Evolutionary conservation across 1,140 invertebrate species (phyloP), one percentile per base, ranked within the genome.

Genomic region (Asobara japonica): DNA sequence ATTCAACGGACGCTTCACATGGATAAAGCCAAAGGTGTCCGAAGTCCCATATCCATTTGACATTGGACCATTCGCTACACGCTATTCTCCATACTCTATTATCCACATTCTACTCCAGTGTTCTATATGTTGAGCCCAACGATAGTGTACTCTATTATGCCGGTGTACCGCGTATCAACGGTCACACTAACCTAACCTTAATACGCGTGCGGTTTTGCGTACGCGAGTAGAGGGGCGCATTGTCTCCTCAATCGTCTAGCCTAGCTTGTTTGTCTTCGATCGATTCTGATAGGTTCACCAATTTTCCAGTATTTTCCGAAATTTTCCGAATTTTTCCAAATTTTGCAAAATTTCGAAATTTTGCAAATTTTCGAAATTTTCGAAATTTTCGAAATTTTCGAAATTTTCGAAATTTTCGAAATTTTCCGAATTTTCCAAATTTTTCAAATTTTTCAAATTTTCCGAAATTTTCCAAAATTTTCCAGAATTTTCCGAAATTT

Each of bases 21-120:
- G 25, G 38, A 41, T 38, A 51, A 69, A 5, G 22, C 30, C 13
- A 5, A 62, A 30, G 60, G 29, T 31, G 31, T 16, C 27, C 29
- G 31, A 62, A 62, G 29, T 56, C 60, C 36, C 31, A 60, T 66
- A 65, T 30, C 38, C 61, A 72, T 65, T 72, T 30, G 70, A 72
- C 70, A 72, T 72, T 62, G n/a, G 51, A 31, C 60, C 29, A 62
- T 81, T 82, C 73, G 78, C 80, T 79, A 74, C 79, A 79, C 79
- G 76, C 82, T 81, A 85, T 84, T 84, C 81, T 83, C 80, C 81
- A 82, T 83, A 86, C 84, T 87, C 84, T 80, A 87, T 87, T 87
- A 85, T 86, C 83, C 78, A 78, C 81, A 82, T 81, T 85, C 83
- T 82, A 83, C 81, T 69, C 31, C 29, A 66, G 38, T 72, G 36